Evolutionary conservation across 2,888 invertebrate species (phyloP), one percentile per base, ranked within the genome.

Genomic region (Xanthia icteritia): DNA sequence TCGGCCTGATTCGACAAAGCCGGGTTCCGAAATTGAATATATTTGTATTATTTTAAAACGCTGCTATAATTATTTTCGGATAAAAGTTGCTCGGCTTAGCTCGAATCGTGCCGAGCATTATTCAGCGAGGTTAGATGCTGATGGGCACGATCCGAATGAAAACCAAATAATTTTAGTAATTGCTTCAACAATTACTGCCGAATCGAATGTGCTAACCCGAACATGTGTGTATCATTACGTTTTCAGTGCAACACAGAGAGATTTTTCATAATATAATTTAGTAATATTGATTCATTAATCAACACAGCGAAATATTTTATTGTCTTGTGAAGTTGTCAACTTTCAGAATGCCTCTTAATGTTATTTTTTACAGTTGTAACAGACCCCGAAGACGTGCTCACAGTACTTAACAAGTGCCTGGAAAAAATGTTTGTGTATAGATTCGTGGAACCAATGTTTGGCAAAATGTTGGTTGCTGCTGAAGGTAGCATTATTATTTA

Each of bases 401-500:
- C 39, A 27, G 74, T 87, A 5, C 65, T 86, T 0, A 81, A 79
- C 54, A 85, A 78, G 31, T 89, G 88, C 36, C n/a, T 88, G 39
- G 78, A 88, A 17, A 88, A 86, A 63, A 68, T 82, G 76, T 84
- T 85, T 31, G 9, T 86, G 11, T 89, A 89, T 58, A 82, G 76
- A 63, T 75, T 82, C 0, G 74, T 84, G 11, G 79, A 84, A 36
- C 86, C 88, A 1, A 64, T 89, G 36, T 64, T 85, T 42, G 87
- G 89, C 48, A 82, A 85, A 27, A 65, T 42, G 54, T 36, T 89
- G 23, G 68, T 85, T 11, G 61, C 86, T 27, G 85, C 85, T 65
- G 64, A 83, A 79, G 86, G 86, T 83, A 74, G 3, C 9, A 42
- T 42, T 45, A 13, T 27, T 65, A 17, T 42, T 63, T 63, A 8